Evolutionary conservation across 2,797 vertebrate genomes (phyloP).

Genomic region (Zalophus californianus): DNA sequence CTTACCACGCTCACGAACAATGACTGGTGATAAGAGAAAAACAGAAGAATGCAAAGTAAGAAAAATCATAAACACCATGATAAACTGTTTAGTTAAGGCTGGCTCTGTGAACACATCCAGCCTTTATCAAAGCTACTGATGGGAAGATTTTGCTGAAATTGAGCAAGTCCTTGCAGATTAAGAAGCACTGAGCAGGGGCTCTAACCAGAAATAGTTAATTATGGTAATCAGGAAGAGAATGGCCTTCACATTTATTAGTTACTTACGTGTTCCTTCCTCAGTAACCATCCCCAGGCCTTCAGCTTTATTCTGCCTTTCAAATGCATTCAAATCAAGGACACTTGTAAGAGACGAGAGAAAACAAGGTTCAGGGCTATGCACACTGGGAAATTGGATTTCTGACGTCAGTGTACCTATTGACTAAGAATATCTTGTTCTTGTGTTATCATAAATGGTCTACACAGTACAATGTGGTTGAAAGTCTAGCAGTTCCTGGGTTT

Average conservation of each 20-base stretch:
- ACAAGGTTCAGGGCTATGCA: conserved; percentile 66
- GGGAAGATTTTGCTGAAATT: conserved; percentile 58
- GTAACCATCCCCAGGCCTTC: conserved; percentile 99
- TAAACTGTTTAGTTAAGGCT: conserved; percentile 73
- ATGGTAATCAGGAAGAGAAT: conserved; percentile 87
- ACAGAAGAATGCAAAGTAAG: conserved; percentile 88
- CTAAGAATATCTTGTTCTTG: conserved; percentile 15
- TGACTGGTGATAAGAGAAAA: conserved; percentile 95
- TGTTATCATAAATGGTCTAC: neutral
- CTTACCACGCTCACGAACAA: conserved; percentile 99
- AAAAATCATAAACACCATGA: conserved; percentile 77
- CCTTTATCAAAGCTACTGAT: conserved; percentile 54
- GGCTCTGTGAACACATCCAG: conserved; percentile 64
- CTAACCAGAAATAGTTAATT: conserved; percentile 86
- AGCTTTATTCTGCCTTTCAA: conserved; percentile 99
- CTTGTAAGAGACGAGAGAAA: conserved; percentile 87
- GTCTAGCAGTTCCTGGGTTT: neutral
- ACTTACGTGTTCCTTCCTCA: conserved; percentile 99
- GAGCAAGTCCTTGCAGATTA: conserved; percentile 78
- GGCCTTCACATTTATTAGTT: conserved; percentile 66
- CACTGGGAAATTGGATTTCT: neutral
- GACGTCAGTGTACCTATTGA: neutral
- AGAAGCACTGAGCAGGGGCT: conserved; percentile 56
- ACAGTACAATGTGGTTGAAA: neutral
- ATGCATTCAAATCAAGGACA: conserved; percentile 98